A percentile compares a stretch with the other conserved stretches of the same genome.
phyloP scores from a whole-genome alignment of 2,888 invertebrate species.

The Sinopyrophorus schimmeli region DNA sequence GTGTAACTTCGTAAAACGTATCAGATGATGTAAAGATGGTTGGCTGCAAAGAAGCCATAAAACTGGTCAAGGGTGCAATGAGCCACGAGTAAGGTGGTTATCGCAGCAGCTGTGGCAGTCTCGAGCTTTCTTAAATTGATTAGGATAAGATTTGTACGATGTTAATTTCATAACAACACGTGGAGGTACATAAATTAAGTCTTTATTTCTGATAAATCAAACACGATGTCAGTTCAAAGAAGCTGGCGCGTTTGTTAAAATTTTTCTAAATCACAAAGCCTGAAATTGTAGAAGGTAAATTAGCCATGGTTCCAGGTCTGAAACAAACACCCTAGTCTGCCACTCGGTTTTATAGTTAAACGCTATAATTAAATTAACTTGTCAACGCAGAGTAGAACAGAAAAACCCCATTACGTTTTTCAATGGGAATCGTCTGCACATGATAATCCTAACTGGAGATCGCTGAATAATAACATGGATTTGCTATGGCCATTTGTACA shows the following conservation, averaged over 20 bases:
- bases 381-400: constrained; percentile 21
- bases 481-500: constrained; percentile 11
- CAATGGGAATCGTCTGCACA: too few relatives aligned
- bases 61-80: too few relatives aligned
- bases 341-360: constrained; percentile 28
- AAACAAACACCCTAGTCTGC: constrained; percentile 37
- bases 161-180: too few relatives aligned
- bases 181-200: too few relatives aligned
- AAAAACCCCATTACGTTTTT: too few relatives aligned
- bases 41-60: too few relatives aligned
- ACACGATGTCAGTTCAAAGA: constrained; percentile 44
- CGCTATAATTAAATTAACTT: constrained; percentile 31
- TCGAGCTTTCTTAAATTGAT: too few relatives aligned
- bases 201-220: constrained; percentile 44
- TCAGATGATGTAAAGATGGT: too few relatives aligned
- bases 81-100: too few relatives aligned
- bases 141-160: too few relatives aligned
- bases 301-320: constrained; percentile 44
- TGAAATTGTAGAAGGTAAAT: constrained; percentile 48
- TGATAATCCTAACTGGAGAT: neutral
- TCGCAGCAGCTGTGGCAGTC: too few relatives aligned
- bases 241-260: constrained; percentile 38
- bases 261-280: constrained; percentile 47
- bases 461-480: constrained; percentile 13
- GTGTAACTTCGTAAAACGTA: too few relatives aligned